These are phyloP conservation scores for Cataglyphis hispanica DNA, from an alignment of 1,140 invertebrate genomes.

Conservation along the genomic window DNA sequence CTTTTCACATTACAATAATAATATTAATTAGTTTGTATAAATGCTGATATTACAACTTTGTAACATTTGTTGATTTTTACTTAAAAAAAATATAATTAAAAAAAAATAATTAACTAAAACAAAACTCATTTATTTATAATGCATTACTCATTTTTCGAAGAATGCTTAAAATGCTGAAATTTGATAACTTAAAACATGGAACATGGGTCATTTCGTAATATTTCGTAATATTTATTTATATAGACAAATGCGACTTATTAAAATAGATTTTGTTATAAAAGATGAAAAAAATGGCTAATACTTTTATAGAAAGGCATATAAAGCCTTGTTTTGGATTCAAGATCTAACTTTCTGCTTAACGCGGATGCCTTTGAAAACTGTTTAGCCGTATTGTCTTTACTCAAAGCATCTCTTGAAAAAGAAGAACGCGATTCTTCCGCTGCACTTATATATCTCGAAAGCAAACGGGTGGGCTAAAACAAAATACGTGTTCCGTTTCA, in stretches of 20 bases:
- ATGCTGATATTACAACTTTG: background rate
- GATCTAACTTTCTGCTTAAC: constrained; percentile 2
- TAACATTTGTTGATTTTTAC: constrained; percentile 19
- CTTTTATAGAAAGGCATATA: constrained; percentile 15
- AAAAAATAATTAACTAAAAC: constrained; percentile 11
- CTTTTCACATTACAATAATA: constrained; percentile 20
- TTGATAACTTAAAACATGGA: background rate
- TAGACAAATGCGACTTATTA: constrained; percentile 7
- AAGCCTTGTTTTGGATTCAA: constrained; percentile 20
- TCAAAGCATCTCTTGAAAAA: constrained; percentile 51
- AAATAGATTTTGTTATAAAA: background rate
- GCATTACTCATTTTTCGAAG: background rate
- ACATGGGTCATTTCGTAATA: background rate
- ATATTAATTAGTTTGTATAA: constrained; percentile 24
- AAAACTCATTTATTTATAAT: background rate
- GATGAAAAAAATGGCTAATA: constrained; percentile 18
- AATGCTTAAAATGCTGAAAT: constrained; percentile 25
- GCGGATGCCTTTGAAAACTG: constrained; percentile 43
- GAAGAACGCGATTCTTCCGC: constrained; percentile 38
- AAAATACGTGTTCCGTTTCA: constrained; percentile 73
- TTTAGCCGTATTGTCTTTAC: constrained; percentile 54
- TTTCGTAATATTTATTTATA: constrained; percentile 22
- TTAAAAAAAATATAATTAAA: background rate
- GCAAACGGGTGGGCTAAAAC: constrained; percentile 62
- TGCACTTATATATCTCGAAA: constrained; percentile 37